phyloP scores from a whole-genome alignment of 37 sponge, comb jelly and placozoan species.

The Ephydatia muelleri region DNA sequence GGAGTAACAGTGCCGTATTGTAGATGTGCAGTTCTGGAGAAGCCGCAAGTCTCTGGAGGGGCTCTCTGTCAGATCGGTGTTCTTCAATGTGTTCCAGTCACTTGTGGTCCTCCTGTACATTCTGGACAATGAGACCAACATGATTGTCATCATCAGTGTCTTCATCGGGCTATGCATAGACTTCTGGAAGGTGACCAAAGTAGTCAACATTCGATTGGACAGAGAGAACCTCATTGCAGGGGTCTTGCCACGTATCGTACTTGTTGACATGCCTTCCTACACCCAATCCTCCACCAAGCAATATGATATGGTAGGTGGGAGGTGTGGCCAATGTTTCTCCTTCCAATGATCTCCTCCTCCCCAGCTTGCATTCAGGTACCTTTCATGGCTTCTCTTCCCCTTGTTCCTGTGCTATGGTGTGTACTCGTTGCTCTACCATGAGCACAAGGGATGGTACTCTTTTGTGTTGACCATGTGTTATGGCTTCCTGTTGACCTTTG shows the following conservation, averaged over 20 bases:
- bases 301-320: conserved; percentile 83
- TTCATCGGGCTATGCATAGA: conserved; percentile 90
- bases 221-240: conserved; percentile 67
- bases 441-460: conserved; percentile 99
- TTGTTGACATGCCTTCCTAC: conserved; percentile 86
- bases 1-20: background rate
- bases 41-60: conserved; percentile 91
- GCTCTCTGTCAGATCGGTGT: conserved; percentile 88
- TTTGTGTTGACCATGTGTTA: conserved; percentile 90
- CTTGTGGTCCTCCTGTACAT: conserved; percentile 94
- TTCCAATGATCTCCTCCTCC: background rate
- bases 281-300: conserved; percentile 89
- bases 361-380: conserved; percentile 95
- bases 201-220: conserved; percentile 73
- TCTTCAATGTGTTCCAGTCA: conserved; percentile 95
- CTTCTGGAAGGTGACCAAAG: conserved; percentile 97
- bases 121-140: conserved; percentile 96
- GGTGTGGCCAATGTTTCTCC: too few species aligned
- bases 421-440: conserved; percentile 97
- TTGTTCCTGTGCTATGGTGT: conserved; percentile 91
- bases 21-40: conserved; percentile 99
- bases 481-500: conserved; percentile 97
- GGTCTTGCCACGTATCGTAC: conserved; percentile 70
- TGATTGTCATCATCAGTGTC: conserved; percentile 81
- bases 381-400: conserved; percentile 90